These are phyloP conservation scores for Philotrypesis tridentata DNA, from an alignment of 1,140 invertebrate genomes.

Conservation along the genomic window DNA sequence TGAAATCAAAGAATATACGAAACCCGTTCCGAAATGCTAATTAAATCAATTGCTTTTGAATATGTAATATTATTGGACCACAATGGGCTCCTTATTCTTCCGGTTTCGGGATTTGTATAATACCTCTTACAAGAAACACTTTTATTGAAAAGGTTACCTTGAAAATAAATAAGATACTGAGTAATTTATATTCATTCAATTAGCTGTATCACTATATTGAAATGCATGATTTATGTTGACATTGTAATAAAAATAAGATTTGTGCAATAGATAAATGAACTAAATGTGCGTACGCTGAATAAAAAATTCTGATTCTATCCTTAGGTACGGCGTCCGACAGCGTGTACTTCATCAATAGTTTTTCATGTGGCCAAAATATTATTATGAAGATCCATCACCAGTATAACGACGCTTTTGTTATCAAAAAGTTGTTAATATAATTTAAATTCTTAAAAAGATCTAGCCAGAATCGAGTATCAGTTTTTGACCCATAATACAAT, in stretches of 20 bases:
- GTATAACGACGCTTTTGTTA: background rate
- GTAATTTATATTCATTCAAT: background rate
- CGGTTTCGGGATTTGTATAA: background rate
- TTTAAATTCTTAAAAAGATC: too few species aligned
- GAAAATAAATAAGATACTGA: background rate
- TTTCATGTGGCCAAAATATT: conserved; percentile 1
- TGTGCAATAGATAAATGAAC: background rate
- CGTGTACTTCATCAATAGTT: background rate
- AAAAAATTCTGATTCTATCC: background rate
- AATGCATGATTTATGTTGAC: too few species aligned
- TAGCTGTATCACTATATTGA: background rate
- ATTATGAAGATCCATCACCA: conserved; percentile 8
- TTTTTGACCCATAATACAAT: too few species aligned
- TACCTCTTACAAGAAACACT: background rate
- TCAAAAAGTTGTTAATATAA: background rate
- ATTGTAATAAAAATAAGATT: background rate
- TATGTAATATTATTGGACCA: too few species aligned
- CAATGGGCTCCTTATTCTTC: too few species aligned
- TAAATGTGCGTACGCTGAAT: too few species aligned
- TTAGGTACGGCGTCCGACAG: background rate
- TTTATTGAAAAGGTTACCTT: background rate
- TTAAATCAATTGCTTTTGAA: too few species aligned
- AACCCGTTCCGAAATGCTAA: too few species aligned
- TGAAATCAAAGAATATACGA: too few species aligned
- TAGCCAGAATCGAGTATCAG: too few species aligned